Evolutionary conservation across 2,113 vertebrate species (phyloP).

Genomic region (Anhinga rufa): DNA sequence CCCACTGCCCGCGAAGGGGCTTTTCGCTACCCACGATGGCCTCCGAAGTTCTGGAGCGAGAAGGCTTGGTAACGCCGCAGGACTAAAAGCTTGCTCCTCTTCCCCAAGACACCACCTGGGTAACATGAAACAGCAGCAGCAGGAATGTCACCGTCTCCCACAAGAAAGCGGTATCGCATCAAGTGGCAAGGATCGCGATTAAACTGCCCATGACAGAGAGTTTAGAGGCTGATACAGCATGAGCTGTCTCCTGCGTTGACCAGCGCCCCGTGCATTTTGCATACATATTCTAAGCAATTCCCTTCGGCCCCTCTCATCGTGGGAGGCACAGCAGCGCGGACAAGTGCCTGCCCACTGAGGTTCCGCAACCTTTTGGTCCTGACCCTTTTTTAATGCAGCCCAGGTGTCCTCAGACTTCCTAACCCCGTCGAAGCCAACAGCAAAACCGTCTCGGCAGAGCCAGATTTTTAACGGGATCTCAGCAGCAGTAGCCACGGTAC

Average conservation of each 20-base stretch:
- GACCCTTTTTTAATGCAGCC: neutral
- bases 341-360: no score
- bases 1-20: neutral
- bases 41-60: neutral
- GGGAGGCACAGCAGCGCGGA: no score
- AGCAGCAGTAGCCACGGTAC: neutral
- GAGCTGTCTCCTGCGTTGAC: neutral
- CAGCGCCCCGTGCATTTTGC: neutral
- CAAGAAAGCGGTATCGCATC: no score
- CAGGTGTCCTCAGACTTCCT: neutral
- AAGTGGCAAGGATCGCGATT: neutral
- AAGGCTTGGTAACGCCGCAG: neutral
- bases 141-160: neutral
- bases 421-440: neutral
- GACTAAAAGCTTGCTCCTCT: neutral
- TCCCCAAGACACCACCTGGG: neutral
- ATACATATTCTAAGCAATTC: neutral
- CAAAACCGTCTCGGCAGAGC: neutral
- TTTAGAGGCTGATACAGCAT: neutral
- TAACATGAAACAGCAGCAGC: neutral
- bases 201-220: neutral
- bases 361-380: neutral
- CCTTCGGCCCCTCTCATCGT: neutral
- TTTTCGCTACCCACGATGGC: neutral
- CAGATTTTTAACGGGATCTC: neutral